Percentiles rank a stretch among this genome's conserved stretches.
phyloP scores from a whole-genome alignment of 1,140 invertebrate species.

The Drosophila bipectinata region DNA sequence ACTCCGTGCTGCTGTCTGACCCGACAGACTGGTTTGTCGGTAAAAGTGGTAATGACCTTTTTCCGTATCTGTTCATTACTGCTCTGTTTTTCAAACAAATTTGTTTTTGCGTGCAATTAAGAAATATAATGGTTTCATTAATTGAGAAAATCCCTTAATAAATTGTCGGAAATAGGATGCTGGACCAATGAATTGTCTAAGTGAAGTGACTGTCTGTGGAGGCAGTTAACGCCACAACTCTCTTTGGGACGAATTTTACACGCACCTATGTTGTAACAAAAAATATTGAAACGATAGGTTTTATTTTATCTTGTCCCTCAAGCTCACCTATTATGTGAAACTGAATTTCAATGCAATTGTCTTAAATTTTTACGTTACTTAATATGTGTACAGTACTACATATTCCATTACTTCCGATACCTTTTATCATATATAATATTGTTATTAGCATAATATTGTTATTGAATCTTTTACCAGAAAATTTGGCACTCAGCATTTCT shows the following conservation, averaged over 20 bases:
- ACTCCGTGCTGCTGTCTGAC: no score
- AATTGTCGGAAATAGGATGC: slow-evolving; percentile 7
- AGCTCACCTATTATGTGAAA: slow-evolving; percentile 12
- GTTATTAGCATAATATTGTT: no score
- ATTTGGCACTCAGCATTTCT: no score
- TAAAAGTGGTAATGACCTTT: slow-evolving; percentile 6
- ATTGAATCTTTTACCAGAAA: no score
- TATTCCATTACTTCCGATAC: no score
- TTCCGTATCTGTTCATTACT: slow-evolving; percentile 4
- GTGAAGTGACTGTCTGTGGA: slow-evolving; percentile 10
- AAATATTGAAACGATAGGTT: no score
- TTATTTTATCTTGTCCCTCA: no score
- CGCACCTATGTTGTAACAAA: no score
- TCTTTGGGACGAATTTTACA: no score
- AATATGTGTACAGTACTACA: slow-evolving; percentile 12
- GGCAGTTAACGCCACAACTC: slow-evolving; percentile 3
- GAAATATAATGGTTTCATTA: slow-evolving; percentile 11
- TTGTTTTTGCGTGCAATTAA: slow-evolving; percentile 13
- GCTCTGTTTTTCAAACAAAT: slow-evolving; percentile 14
- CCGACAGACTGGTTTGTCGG: neutral
- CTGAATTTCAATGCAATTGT: slow-evolving; percentile 21
- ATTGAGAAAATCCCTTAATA: slow-evolving; percentile 12
- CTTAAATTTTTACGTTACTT: slow-evolving; percentile 19
- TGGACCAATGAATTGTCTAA: slow-evolving; percentile 2
- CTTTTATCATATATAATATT: no score